phyloP scores from a whole-genome alignment of 2,888 invertebrate species.

The Phaonia tiefii region DNA sequence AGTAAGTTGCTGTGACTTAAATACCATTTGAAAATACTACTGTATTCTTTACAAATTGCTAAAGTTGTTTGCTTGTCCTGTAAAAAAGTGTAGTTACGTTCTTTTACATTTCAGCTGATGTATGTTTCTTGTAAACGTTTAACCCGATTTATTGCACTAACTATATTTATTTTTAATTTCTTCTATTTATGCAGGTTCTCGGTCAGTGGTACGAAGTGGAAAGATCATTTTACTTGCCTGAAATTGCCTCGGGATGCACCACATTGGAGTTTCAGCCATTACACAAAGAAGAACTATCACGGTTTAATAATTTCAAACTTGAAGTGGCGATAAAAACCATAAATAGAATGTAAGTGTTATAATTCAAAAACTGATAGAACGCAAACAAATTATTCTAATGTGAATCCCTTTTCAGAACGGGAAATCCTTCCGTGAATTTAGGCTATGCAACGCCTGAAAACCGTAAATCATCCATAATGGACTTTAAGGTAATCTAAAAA shows the following conservation, averaged over 20 bases:
- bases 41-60: too few species aligned
- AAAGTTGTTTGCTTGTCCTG: too few species aligned
- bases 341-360: conserved; percentile 84
- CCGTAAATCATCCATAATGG: conserved; percentile 82
- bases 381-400: neutral
- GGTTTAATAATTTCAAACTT: conserved; percentile 82
- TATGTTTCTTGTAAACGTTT: too few species aligned
- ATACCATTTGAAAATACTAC: too few species aligned
- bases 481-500: conserved; percentile 78
- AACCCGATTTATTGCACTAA: too few species aligned
- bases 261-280: conserved; percentile 83
- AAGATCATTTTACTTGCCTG: conserved; percentile 88
- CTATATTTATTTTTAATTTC: neutral
- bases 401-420: conserved; percentile 82
- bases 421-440: conserved; percentile 83
- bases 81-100: too few species aligned
- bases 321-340: conserved; percentile 84
- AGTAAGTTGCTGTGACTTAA: too few species aligned
- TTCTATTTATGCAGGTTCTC: conserved; percentile 79
- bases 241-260: conserved; percentile 86
- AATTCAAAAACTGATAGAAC: neutral
- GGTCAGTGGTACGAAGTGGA: conserved; percentile 90
- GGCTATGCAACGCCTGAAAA: conserved; percentile 85
- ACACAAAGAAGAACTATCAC: conserved; percentile 73
- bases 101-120: too few species aligned